Evolutionary conservation across 2,888 invertebrate species (phyloP), one percentile per base, ranked within the genome.

Genomic region (Pocota personata): DNA sequence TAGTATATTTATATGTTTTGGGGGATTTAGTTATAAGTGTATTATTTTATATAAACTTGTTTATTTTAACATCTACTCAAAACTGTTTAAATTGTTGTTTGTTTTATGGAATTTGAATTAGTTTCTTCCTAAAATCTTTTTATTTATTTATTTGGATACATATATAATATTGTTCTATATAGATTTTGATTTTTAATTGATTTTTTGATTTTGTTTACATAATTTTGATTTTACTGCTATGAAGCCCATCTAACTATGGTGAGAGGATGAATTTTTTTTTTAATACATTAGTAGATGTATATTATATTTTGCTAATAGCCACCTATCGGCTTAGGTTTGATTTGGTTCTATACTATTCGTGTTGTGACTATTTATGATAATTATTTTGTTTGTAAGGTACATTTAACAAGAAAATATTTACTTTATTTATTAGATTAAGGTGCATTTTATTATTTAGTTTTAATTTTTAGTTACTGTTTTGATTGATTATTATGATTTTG

Each of bases 191-290:
- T 82, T 72, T n/a, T 62, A 43, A 67, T 73, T 80, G 60, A 66
- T 55, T 27, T 46, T 69, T 64, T 73, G 66, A 69, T 75, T 72
- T 84, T 37, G 52, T 86, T 87, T 79, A 88, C 64, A 77, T 89
- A 89, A 89, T 92, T 92, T 92, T 92, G 92, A 91, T 91, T 92
- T 91, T 91, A 88, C 90, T 92, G 92, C 92, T 90, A 89, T 89
- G 90, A 91, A 92, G 92, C 92, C 92, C 90, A 90, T 89, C 76
- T 86, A 83, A 75, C 84, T 80, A 71, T 86, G 80, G 71, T 82
- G 86, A 82, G 75, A 72, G 86, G 77, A 77, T 86, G 86, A 80
- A 72, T 27, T 27, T 67, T 71, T 46, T 27, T 58, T 16, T 66
- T 37, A 40, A 69, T 64, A 79, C 43, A 71, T 60, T 67, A 57